These are phyloP conservation scores for Jacana jacana DNA, from an alignment of 2,113 vertebrate genomes.

Conservation along the genomic window DNA sequence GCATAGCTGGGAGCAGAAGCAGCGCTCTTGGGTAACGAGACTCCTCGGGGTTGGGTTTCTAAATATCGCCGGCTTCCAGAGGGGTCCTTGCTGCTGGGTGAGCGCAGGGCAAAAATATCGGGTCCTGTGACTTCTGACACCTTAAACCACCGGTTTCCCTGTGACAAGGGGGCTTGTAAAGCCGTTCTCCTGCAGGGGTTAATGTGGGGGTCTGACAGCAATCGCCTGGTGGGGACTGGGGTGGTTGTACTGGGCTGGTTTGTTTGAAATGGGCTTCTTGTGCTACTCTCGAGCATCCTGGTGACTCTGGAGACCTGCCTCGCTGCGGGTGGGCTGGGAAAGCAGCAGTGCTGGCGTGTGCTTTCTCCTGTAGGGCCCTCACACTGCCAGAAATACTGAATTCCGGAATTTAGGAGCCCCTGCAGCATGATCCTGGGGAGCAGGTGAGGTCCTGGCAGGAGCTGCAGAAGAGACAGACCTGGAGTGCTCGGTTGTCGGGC, in stretches of 20 bases:
- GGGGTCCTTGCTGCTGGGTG: neutral
- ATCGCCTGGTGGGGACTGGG: neutral
- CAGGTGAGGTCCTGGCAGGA: neutral
- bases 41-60: neutral
- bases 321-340: neutral
- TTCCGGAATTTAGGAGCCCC: neutral
- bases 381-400: too few relatives aligned
- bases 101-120: neutral
- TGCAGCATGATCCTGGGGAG: neutral
- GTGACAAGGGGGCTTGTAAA: neutral
- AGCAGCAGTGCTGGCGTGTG: neutral
- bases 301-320: too few relatives aligned
- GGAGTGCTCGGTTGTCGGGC: neutral
- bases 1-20: neutral
- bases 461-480: neutral
- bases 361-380: neutral
- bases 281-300: neutral
- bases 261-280: neutral
- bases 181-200: neutral
- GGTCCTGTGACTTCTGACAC: neutral
- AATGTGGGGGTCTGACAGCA: rapidly evolving
- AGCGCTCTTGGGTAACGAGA: neutral
- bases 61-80: neutral
- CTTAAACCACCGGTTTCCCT: neutral
- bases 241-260: neutral